Percentiles rank a stretch among this genome's conserved stretches.
These are phyloP conservation scores for Metridium senile DNA, from an alignment of 92 coral and sea anemone genomes.

Conservation along the genomic window DNA sequence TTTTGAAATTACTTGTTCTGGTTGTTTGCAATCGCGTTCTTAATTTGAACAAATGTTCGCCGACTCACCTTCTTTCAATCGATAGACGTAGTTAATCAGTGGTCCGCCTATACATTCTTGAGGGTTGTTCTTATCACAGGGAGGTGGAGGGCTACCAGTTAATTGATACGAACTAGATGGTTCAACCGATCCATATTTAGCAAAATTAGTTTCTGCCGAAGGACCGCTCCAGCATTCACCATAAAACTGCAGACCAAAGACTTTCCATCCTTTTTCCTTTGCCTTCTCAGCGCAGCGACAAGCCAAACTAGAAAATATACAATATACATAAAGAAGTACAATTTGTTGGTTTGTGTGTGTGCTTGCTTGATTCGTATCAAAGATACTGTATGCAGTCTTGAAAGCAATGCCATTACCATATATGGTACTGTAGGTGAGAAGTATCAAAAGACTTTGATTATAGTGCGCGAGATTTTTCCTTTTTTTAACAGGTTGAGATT, in stretches of 20 bases:
- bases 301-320: slow-evolving; percentile 39
- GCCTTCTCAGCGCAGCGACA: slow-evolving; percentile 65
- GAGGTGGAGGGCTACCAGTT: slow-evolving; percentile 30
- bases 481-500: too few species aligned
- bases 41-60: background rate
- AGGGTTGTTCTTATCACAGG: slow-evolving; percentile 37
- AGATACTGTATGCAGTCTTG: too few species aligned
- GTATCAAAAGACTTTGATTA: too few species aligned
- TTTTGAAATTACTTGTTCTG: too few species aligned
- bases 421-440: too few species aligned
- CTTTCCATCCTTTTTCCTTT: slow-evolving; percentile 50
- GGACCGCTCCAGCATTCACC: slow-evolving; percentile 75
- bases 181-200: slow-evolving; percentile 46
- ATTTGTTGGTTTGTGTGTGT: background rate
- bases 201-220: slow-evolving; percentile 39
- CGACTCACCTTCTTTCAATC: slow-evolving; percentile 17
- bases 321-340: background rate
- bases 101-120: slow-evolving; percentile 48
- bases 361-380: background rate
- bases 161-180: slow-evolving; percentile 30
- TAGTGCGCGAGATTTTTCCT: too few species aligned
- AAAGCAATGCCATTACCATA: too few species aligned
- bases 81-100: slow-evolving; percentile 36
- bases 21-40: too few species aligned
- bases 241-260: slow-evolving; percentile 60